Base-by-base conservation (phyloP, 2,797 vertebrate genomes). In the Rhyacichthys aspro region DNA sequence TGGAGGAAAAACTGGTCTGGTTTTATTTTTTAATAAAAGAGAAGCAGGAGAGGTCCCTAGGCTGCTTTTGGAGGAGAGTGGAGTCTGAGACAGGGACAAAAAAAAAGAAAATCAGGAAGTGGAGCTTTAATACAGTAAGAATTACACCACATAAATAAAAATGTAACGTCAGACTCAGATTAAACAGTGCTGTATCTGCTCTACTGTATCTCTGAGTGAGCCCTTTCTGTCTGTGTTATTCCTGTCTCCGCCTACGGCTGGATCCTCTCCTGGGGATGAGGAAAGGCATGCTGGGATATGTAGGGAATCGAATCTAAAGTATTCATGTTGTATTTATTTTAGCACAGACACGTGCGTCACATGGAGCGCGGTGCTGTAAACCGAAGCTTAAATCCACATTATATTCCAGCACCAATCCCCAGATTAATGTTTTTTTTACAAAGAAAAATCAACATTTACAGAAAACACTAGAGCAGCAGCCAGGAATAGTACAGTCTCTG, bases 201-300 rank as follows among this genome's bases (percentile, higher is more conserved):
- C n/a, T n/a, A n/a, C n/a, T n/a, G n/a, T n/a, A n/a, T n/a, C n/a
- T n/a, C n/a, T n/a, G n/a, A n/a, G n/a, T n/a, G n/a, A n/a, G n/a
- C n/a, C n/a, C n/a, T n/a, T n/a, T n/a, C n/a, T n/a, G n/a, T 28
- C 23, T 28, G 23, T 28, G 23, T 28, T 75, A 73, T 75, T 79
- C 68, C 56, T 74, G 66, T 76, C 73, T 75, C 71, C 75, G 63
- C 79, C 77, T 70, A 79, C 79, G 60, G 54, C 33, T 52, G 44
- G 7, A 70, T 59, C 64, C 19, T 71, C 78, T 63, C 78, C 16
- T 45, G 61, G 46, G 70, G 49, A 42, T 46, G 44, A 16, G 59
- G 53, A 70, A 64, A 63, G 9, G 79, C 68, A 81, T 82, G 59
- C 70, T 79, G 81, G 84, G 81, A 81, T 70, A 69, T 67, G 61